Percentiles rank a stretch among this genome's conserved stretches.
Evolutionary conservation across 2,797 vertebrate species (phyloP).

Genomic region (Picus viridis): DNA sequence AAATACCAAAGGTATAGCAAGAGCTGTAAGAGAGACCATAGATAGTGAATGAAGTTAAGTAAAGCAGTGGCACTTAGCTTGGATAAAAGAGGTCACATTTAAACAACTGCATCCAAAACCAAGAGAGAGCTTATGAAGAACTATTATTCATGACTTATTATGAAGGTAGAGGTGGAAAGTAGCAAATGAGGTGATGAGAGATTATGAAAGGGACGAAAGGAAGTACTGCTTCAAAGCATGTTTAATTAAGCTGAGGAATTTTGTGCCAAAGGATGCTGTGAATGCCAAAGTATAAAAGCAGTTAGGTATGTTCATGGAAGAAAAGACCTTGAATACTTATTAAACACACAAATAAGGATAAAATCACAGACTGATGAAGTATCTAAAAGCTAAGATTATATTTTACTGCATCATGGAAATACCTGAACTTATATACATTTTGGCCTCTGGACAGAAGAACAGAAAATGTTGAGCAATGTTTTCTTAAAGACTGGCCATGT

Average conservation of each 20-base stretch:
- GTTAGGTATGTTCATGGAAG: slow-evolving; percentile 30
- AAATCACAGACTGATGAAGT: slow-evolving; percentile 17
- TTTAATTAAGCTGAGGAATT: slow-evolving; percentile 38
- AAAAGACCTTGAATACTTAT: slow-evolving; percentile 11
- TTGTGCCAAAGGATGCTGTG: slow-evolving; percentile 36
- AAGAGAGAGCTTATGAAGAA: not conserved
- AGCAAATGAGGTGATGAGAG: not conserved
- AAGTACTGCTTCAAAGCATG: slow-evolving; percentile 6
- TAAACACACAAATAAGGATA: slow-evolving; percentile 26
- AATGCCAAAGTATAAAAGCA: slow-evolving; percentile 44
- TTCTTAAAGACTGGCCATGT: not conserved
- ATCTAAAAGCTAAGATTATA: not conserved
- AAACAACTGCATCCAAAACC: not conserved
- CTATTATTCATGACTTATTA: not conserved
- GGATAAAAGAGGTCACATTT: not conserved
- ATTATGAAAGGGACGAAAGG: slow-evolving; percentile 15
- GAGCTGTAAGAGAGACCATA: not conserved
- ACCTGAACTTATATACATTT: not conserved
- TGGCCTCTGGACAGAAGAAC: not conserved
- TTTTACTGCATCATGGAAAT: not conserved
- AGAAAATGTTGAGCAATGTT: not conserved
- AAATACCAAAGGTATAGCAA: not conserved
- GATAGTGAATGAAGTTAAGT: not conserved
- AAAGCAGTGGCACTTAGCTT: not conserved
- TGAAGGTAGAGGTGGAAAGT: not conserved